A percentile compares a stretch with the other conserved stretches of the same genome.
Conservation (phyloP, 2,888 invertebrate species). For the Chymomyza caudatula region DNA sequence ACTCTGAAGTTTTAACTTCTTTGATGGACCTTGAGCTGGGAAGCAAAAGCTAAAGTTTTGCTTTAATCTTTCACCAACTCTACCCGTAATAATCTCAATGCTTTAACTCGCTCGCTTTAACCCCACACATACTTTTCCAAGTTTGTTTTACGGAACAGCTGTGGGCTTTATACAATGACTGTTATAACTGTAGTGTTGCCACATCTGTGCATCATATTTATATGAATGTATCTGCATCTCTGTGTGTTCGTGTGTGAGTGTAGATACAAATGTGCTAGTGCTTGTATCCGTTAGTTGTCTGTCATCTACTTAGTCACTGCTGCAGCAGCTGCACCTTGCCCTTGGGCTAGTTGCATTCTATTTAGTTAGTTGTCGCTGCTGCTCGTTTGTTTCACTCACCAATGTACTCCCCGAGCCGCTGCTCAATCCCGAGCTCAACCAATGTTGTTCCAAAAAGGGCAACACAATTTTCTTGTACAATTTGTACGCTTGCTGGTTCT, state of each 20-base stretch:
- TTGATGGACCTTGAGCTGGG: too few relatives aligned
- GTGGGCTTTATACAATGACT: neutral
- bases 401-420: neutral
- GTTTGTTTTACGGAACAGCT: neutral
- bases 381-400: neutral
- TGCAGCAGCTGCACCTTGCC: slow-evolving; percentile 3
- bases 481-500: neutral
- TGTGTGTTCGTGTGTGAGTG: neutral
- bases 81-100: neutral
- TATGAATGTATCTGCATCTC: neutral
- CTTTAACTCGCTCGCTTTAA: neutral
- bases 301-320: neutral
- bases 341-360: slow-evolving; percentile 2
- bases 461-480: neutral
- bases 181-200: neutral
- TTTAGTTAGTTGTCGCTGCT: neutral
- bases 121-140: neutral
- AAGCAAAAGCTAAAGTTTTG: too few relatives aligned
- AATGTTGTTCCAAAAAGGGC: neutral
- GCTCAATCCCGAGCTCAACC: neutral
- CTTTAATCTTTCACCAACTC: neutral
- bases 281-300: neutral
- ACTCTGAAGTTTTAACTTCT: too few relatives aligned
- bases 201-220: neutral
- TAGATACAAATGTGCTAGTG: neutral